phyloP scores from a whole-genome alignment of 2,113 vertebrate species.

The Protobothrops flavoviridis region DNA sequence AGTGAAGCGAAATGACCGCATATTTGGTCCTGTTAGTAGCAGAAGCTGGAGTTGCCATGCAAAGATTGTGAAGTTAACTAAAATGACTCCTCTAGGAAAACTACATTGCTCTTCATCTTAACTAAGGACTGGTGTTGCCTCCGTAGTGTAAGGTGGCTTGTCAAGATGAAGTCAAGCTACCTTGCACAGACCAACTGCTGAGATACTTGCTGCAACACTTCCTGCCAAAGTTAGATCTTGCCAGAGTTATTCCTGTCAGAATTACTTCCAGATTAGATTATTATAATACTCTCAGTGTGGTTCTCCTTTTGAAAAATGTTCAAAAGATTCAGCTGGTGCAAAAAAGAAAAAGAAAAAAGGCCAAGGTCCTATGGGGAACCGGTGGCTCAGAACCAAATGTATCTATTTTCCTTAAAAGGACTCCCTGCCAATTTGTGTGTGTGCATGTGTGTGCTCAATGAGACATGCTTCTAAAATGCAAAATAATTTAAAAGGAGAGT shows the following conservation, averaged over 20 bases:
- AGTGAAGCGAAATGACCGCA: neutral
- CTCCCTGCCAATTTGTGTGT: neutral
- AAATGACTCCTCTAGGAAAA: neutral
- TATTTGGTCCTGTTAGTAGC: neutral
- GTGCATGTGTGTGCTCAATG: neutral
- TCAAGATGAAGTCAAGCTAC: neutral
- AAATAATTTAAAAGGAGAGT: neutral
- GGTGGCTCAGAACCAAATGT: neutral
- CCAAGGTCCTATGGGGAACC: neutral
- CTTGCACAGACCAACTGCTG: neutral
- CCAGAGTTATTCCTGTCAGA: neutral
- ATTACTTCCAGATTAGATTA: neutral
- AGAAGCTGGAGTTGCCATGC: neutral
- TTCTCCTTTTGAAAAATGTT: neutral
- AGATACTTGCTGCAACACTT: neutral
- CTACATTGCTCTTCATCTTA: neutral
- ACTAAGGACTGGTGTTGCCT: neutral
- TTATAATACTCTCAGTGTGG: neutral
- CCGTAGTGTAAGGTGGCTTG: neutral
- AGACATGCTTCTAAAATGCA: neutral
- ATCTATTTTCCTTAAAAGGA: neutral
- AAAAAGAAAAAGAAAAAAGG: neutral
- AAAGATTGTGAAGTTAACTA: neutral
- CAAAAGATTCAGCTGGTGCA: neutral
- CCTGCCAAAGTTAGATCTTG: neutral